Evolutionary conservation across 2,888 invertebrate genomes (phyloP), one percentile per base, ranked within the genome.

Genomic region (Poecilobothrus nobilitatus): DNA sequence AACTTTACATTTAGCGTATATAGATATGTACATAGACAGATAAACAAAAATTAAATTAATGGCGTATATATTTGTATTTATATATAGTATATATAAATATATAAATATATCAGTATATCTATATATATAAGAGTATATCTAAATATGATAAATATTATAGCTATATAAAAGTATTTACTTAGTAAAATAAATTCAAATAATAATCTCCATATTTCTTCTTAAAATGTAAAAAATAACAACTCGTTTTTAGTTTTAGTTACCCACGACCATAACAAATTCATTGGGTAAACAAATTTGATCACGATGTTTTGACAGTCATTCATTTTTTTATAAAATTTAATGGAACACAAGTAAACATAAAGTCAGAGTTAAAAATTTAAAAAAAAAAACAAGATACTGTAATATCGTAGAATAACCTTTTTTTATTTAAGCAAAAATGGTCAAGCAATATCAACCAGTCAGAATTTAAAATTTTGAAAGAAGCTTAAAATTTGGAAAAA

Each of bases 211-310:
- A 41, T 41, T 41, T 41, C 41, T 53, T 53, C 53, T 53, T 18
- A 53, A 53, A 53, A 53, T 53, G 18, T 18, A 53, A 53, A 53
- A 53, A 53, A 53, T 27, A 27, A 53, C 9, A 53, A 53, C n/a
- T 41, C 41, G 15, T 53, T 53, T 53, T 53, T 53, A 53, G 18
- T 53, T 53, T 6, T 53, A 6, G 53, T 53, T 53, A 53, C n/a
- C 53, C 53, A 53, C 53, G 53, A 53, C 53, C 53, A 53, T 53
- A 18, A 53, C 53, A 53, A 53, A 53, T 53, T 53, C 53, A 53
- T 53, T 53, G 53, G 15, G 53, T 53, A 53, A 53, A 53, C 53
- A 53, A 53, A 53, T 18, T 53, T 53, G 53, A 53, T 53, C 53
- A 53, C 53, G 53, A 53, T 12, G 1, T 53, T 6, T 53, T 12